A percentile compares a stretch with the other conserved stretches of the same genome.
Evolutionary conservation across 2,113 vertebrate genomes (phyloP).

Genomic region (Laticauda colubrina): DNA sequence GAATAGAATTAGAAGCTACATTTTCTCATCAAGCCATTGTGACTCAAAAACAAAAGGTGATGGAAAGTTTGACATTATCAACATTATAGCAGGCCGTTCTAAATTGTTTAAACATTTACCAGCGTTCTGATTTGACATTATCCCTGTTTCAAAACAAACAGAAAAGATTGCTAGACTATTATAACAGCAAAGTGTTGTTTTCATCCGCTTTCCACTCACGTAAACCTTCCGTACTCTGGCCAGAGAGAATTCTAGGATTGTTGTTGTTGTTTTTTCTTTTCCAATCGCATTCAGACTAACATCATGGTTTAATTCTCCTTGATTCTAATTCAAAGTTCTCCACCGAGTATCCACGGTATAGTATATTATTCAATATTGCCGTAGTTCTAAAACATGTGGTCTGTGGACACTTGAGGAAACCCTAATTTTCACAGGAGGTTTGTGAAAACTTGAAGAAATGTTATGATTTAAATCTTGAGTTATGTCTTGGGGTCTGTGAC

Average conservation of each 20-base stretch:
- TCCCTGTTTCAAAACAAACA: background rate
- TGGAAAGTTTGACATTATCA: background rate
- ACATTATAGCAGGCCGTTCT: background rate
- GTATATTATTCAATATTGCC: background rate
- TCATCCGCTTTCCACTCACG: background rate
- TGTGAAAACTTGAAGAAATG: background rate
- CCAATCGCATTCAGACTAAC: background rate
- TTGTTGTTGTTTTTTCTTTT: background rate
- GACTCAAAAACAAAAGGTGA: background rate
- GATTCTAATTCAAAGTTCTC: background rate
- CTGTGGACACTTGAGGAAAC: background rate
- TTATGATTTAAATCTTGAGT: background rate
- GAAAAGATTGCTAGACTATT: background rate
- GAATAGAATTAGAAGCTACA: background rate
- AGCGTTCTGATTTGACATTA: background rate
- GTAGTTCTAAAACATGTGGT: background rate
- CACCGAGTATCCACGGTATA: background rate
- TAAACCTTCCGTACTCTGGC: background rate
- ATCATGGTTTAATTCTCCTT: background rate
- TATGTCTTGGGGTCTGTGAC: too few species aligned
- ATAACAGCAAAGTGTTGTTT: background rate
- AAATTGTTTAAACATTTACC: background rate
- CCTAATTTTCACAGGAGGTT: background rate
- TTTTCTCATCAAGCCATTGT: background rate
- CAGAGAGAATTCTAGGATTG: background rate